phyloP scores from a whole-genome alignment of 1,140 invertebrate genomes.

The Meloidogyne hapla region DNA sequence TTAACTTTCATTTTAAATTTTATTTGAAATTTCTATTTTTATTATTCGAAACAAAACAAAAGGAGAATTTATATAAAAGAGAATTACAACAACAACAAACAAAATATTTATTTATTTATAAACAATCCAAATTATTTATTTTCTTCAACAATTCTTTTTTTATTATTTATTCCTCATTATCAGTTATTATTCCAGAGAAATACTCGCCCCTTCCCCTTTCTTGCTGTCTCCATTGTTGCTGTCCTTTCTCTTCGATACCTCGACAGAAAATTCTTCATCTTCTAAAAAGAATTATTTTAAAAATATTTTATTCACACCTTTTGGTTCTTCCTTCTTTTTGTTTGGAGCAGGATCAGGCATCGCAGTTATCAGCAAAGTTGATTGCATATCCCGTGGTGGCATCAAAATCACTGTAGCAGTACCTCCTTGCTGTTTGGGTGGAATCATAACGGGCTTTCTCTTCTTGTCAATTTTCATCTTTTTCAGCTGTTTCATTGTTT shows the following conservation, averaged over 20 bases:
- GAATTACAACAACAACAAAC: neutral
- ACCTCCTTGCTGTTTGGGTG: neutral
- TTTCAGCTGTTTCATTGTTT: neutral
- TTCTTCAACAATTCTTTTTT: neutral
- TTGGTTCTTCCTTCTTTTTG: neutral
- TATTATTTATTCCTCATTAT: neutral
- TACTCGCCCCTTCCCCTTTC: neutral
- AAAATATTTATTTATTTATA: neutral
- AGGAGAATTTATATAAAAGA: neutral
- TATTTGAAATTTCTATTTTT: too few species aligned
- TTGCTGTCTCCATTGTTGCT: neutral
- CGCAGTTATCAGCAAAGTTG: neutral
- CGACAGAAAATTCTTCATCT: neutral
- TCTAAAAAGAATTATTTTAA: neutral
- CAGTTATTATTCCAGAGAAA: neutral
- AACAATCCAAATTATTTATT: neutral
- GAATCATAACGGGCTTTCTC: neutral
- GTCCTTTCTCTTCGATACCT: neutral
- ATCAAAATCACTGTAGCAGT: conserved; percentile 3
- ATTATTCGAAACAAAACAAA: too few species aligned
- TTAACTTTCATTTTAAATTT: too few species aligned
- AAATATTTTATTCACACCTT: too few species aligned
- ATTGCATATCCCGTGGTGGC: neutral
- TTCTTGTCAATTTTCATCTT: conserved; percentile 1
- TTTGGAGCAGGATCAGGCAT: neutral